phyloP scores from a whole-genome alignment of 53 echinoderm and acorn worm genomes.

The Echinometra lucunter region DNA sequence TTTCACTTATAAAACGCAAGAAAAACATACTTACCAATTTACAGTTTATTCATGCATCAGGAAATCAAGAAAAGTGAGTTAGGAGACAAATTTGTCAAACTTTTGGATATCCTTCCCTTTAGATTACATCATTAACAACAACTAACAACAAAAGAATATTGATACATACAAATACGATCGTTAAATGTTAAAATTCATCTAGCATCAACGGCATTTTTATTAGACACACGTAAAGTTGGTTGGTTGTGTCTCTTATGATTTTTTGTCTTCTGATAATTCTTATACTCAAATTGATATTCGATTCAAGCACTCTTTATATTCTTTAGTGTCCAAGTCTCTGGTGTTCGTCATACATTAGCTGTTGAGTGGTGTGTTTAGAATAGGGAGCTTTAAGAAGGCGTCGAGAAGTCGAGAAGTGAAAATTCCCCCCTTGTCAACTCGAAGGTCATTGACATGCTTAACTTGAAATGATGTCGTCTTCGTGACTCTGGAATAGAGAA shows the following conservation, averaged over 20 bases:
- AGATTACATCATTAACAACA: no score
- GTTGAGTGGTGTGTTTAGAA: conserved; percentile 62
- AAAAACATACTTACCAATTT: no score
- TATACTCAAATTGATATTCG: not conserved
- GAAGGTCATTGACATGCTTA: conserved; percentile 56
- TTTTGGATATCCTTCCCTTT: no score
- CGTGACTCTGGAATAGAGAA: conserved; percentile 1
- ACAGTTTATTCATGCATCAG: no score
- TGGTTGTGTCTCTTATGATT: not conserved
- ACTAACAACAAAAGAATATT: no score
- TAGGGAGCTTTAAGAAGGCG: conserved; percentile 63
- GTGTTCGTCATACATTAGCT: conserved; percentile 31
- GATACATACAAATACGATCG: no score
- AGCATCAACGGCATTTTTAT: not conserved
- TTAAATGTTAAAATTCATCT: not conserved
- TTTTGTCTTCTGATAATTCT: no score
- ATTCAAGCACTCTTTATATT: not conserved
- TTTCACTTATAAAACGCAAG: no score
- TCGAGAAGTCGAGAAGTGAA: conserved; percentile 60
- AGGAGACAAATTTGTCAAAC: no score
- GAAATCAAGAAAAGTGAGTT: no score
- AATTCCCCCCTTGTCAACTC: conserved; percentile 39
- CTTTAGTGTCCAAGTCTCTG: not conserved
- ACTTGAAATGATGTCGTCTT: conserved; percentile 17
- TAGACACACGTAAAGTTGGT: not conserved